Evolutionary conservation across 92 coral and sea anemone genomes (phyloP).

Genomic region (Nematostella vectensis): DNA sequence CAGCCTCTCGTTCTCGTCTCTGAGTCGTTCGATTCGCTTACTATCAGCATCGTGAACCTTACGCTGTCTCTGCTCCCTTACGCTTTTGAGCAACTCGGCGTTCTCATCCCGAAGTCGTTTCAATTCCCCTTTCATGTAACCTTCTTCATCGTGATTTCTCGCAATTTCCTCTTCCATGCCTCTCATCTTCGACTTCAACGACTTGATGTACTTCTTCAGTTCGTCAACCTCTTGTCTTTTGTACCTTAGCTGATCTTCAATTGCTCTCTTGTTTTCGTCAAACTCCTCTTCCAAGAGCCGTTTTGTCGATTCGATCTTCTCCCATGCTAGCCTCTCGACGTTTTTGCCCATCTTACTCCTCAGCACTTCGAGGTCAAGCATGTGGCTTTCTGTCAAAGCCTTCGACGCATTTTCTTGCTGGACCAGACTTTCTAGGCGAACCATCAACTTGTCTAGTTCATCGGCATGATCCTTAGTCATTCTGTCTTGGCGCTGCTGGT

Average conservation of each 20-base stretch:
- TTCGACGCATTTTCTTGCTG: conserved; percentile 69
- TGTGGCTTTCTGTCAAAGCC: conserved; percentile 70
- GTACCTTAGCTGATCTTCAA: conserved; percentile 39
- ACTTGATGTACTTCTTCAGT: conserved; percentile 35
- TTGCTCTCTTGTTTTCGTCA: conserved; percentile 23
- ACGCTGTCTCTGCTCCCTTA: conserved; percentile 45
- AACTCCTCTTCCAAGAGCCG: conserved; percentile 41
- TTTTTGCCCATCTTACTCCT: conserved; percentile 62
- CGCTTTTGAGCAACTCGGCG: conserved; percentile 51
- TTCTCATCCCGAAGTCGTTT: conserved; percentile 52
- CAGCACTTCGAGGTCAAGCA: conserved; percentile 59
- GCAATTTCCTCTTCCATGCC: conserved; percentile 18
- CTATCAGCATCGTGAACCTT: conserved; percentile 17
- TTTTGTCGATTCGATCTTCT: conserved; percentile 52
- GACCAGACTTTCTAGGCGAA: conserved; percentile 58
- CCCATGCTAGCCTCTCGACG: conserved; percentile 49
- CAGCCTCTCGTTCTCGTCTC: conserved; percentile 46
- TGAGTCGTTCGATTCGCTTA: conserved; percentile 30
- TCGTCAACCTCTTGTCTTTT: conserved; percentile 44
- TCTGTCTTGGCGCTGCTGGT: conserved; percentile 43
- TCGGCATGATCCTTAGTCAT: conserved; percentile 57
- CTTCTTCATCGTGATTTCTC: conserved; percentile 19
- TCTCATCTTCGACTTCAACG: conserved; percentile 32
- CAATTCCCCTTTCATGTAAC: conserved; percentile 35
- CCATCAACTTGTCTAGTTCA: conserved; percentile 56